Conservation (phyloP, 1,140 invertebrate genomes). For the Marisa cornuarietis region DNA sequence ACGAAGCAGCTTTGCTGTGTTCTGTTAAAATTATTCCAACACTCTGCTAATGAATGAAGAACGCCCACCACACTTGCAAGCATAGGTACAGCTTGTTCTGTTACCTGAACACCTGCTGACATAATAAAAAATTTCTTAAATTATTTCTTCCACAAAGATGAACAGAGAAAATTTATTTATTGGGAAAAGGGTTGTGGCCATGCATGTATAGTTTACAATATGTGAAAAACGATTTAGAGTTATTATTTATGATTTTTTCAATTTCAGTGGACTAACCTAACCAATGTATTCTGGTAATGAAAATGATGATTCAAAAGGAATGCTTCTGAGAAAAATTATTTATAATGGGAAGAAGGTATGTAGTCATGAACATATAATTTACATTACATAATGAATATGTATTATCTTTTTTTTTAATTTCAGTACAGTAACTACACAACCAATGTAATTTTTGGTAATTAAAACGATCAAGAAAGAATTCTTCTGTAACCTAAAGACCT, state of each 20-base stretch:
- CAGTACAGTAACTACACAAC: too few species aligned
- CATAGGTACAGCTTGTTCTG: background rate
- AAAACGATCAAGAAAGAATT: too few species aligned
- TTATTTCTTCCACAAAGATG: background rate
- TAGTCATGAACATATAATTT: too few species aligned
- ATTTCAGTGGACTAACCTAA: too few species aligned
- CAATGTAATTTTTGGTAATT: too few species aligned
- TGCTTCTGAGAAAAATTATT: too few species aligned
- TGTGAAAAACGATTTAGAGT: background rate
- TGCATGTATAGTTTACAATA: background rate
- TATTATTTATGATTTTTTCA: background rate
- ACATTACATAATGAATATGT: too few species aligned
- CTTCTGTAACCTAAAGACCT: too few species aligned
- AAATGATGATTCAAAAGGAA: too few species aligned
- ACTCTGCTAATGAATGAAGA: constrained; percentile 2
- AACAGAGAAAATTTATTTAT: background rate
- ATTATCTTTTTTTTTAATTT: too few species aligned
- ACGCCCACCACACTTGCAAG: constrained; percentile 1
- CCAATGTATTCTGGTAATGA: too few species aligned
- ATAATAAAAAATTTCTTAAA: background rate
- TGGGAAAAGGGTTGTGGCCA: background rate
- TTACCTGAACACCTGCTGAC: background rate
- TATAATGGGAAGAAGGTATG: too few species aligned
- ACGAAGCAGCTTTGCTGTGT: background rate
- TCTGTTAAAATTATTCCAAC: background rate